A percentile compares a stretch with the other conserved stretches of the same genome.
Evolutionary conservation across 1,140 invertebrate genomes (phyloP).

Genomic region (Steinernema feltiae): DNA sequence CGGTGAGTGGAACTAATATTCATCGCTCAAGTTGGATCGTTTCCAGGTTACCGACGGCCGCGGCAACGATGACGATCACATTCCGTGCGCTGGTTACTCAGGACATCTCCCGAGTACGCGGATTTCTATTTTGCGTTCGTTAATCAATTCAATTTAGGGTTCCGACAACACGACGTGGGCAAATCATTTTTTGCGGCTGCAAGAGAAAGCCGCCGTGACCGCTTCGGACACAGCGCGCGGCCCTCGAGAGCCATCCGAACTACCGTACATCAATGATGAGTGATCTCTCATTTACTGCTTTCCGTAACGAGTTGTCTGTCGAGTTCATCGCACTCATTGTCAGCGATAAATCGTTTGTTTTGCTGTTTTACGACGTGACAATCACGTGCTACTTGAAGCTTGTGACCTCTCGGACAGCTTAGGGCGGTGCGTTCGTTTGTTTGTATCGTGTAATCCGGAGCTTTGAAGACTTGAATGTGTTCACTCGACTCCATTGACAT

Average conservation of each 20-base stretch:
- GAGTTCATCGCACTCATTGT: not conserved
- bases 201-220: slow-evolving; percentile 24
- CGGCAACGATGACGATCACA: slow-evolving; percentile 24
- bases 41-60: no score
- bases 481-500: not conserved
- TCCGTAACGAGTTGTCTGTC: no score
- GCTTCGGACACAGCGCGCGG: not conserved
- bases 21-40: no score
- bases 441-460: slow-evolving; percentile 1
- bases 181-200: slow-evolving; percentile 29
- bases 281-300: no score
- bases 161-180: slow-evolving; percentile 28
- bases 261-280: no score
- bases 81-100: slow-evolving; percentile 31
- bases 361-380: not conserved
- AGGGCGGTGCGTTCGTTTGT: not conserved
- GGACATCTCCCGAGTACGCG: slow-evolving; percentile 29
- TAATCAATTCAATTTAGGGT: slow-evolving; percentile 16
- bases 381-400: not conserved
- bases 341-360: not conserved
- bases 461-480: not conserved
- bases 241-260: no score
- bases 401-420: not conserved
- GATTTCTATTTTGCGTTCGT: not conserved
- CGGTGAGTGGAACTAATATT: no score